A percentile compares a stretch with the other conserved stretches of the same genome.
These are phyloP conservation scores for Drosophila neotestacea DNA, from an alignment of 2,888 invertebrate species.

Conservation along the genomic window DNA sequence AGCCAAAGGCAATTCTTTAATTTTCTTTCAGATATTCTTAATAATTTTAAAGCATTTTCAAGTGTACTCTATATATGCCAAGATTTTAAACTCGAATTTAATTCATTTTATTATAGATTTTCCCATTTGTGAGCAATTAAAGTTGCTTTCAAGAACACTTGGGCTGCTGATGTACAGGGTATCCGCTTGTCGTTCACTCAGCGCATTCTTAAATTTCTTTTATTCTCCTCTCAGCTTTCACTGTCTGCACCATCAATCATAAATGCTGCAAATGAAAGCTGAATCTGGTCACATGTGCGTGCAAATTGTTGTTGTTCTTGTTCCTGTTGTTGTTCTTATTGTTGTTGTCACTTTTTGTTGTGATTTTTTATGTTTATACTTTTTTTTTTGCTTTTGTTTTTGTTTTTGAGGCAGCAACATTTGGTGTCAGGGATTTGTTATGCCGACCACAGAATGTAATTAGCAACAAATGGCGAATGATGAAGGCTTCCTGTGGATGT, in stretches of 20 bases:
- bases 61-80: too few relatives aligned
- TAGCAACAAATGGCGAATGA: slow-evolving; percentile 74
- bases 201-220: neutral
- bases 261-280: slow-evolving; percentile 36
- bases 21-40: too few relatives aligned
- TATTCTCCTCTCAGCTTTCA: slow-evolving; percentile 5
- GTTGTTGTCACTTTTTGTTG: slow-evolving; percentile 20
- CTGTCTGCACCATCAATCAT: slow-evolving; percentile 40
- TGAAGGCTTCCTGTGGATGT: slow-evolving; percentile 14
- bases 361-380: slow-evolving; percentile 25
- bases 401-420: slow-evolving; percentile 4
- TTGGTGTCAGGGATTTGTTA: slow-evolving; percentile 67
- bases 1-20: too few relatives aligned
- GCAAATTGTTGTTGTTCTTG: slow-evolving; percentile 21
- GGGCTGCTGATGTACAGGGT: neutral
- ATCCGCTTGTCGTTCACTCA: neutral
- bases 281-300: slow-evolving; percentile 27
- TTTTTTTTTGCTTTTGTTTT: slow-evolving; percentile 29
- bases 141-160: too few relatives aligned
- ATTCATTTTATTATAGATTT: too few relatives aligned
- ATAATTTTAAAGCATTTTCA: too few relatives aligned
- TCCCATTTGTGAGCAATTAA: too few relatives aligned
- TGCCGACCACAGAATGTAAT: slow-evolving; percentile 79
- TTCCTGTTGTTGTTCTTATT: slow-evolving; percentile 17
- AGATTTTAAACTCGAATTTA: too few relatives aligned